Evolutionary conservation across 92 coral and sea anemone species (phyloP).

Genomic region (Paragorgia papillata): DNA sequence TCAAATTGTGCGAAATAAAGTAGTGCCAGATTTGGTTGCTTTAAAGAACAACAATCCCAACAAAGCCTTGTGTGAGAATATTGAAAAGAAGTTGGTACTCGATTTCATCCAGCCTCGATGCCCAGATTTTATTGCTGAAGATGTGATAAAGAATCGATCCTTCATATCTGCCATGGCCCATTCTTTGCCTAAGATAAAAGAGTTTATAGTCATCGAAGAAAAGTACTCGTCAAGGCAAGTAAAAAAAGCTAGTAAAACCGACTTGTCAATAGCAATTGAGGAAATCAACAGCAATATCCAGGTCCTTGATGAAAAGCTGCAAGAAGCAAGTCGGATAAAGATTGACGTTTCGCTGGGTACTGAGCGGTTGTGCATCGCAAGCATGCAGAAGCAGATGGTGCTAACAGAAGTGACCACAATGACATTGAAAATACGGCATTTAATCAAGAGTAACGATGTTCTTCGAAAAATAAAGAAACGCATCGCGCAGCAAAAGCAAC

Average conservation of each 20-base stretch:
- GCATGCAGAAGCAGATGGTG: not conserved
- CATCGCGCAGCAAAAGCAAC: not conserved
- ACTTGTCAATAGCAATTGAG: slow-evolving; percentile 13
- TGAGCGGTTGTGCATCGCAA: slow-evolving; percentile 10
- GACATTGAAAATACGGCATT: not conserved
- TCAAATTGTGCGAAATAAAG: not conserved
- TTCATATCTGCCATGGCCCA: slow-evolving; percentile 25
- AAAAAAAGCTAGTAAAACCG: slow-evolving; percentile 40
- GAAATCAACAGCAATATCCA: slow-evolving; percentile 10
- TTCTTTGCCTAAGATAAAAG: slow-evolving; percentile 33
- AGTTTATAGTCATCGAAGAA: slow-evolving; percentile 9
- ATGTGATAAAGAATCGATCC: slow-evolving; percentile 33
- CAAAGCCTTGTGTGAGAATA: slow-evolving; percentile 10
- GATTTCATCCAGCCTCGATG: slow-evolving; percentile 24
- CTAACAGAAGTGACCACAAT: not conserved
- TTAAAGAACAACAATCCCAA: not conserved
- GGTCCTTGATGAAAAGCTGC: slow-evolving; percentile 31
- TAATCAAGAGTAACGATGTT: not conserved
- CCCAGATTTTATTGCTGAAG: slow-evolving; percentile 32
- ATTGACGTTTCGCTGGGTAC: slow-evolving; percentile 7
- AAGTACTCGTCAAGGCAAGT: slow-evolving; percentile 24
- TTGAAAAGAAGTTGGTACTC: not conserved
- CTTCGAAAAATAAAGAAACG: not conserved
- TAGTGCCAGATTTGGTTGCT: slow-evolving; percentile 14
- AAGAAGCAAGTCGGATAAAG: too few relatives aligned